Conservation (phyloP, 2,888 invertebrate genomes). For the Amitus sp. region DNA sequence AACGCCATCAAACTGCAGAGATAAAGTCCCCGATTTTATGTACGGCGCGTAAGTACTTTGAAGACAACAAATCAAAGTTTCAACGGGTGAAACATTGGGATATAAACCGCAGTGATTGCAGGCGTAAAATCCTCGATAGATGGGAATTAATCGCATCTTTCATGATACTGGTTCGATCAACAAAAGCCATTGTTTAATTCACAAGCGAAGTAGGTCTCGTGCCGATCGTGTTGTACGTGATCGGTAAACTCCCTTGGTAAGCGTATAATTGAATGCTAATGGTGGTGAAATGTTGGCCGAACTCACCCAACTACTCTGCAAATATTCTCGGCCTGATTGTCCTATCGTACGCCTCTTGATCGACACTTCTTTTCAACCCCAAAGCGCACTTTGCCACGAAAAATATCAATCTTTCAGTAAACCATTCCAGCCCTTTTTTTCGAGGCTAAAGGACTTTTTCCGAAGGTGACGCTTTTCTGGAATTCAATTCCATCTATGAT, state of each 20-base stretch:
- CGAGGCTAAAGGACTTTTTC: no score
- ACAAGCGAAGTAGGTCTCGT: constrained; percentile 2
- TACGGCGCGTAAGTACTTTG: no score
- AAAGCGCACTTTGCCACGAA: no score
- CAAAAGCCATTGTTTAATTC: constrained; percentile 28
- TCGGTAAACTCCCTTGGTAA: constrained; percentile 40
- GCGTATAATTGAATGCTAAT: constrained; percentile 57
- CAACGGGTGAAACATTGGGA: background rate
- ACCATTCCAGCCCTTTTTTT: no score
- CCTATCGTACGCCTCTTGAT: background rate
- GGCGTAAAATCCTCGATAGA: constrained; percentile 22
- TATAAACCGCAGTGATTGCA: constrained; percentile 22
- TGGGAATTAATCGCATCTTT: constrained; percentile 25
- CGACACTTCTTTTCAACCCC: background rate
- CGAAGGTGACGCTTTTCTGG: no score
- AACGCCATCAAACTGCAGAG: no score
- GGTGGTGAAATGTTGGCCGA: constrained; percentile 52
- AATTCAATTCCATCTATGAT: no score
- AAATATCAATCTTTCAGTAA: no score
- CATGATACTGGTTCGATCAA: constrained; percentile 23
- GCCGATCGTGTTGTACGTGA: constrained; percentile 12
- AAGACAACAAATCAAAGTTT: no score
- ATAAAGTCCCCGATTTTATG: no score
- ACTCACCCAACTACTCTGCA: constrained; percentile 51
- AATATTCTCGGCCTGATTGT: constrained; percentile 46